Conservation (phyloP, 1,140 invertebrate species). For the Drosophila carrolli region DNA sequence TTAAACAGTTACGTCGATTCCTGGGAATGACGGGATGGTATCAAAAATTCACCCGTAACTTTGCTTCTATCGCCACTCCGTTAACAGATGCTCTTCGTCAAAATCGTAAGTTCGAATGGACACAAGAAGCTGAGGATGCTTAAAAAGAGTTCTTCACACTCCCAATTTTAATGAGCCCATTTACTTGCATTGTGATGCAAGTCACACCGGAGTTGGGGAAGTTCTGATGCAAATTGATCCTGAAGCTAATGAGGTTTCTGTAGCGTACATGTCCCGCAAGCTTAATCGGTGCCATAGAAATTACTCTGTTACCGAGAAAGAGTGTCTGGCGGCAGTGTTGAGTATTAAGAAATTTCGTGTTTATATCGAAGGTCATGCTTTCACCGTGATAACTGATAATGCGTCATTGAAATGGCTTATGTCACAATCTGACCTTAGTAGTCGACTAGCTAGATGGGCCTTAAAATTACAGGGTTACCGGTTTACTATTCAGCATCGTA, state of each 20-base stretch:
- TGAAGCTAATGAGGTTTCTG: slow-evolving; percentile 8
- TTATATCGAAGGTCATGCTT: slow-evolving; percentile 15
- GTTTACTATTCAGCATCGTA: no score
- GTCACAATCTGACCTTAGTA: no score
- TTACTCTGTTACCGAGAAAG: slow-evolving; percentile 21
- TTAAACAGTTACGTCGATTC: slow-evolving; percentile 17
- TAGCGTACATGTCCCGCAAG: slow-evolving; percentile 10
- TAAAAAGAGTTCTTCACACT: slow-evolving; percentile 2
- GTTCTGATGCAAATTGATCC: slow-evolving; percentile 2
- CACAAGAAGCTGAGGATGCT: no score
- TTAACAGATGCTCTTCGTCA: slow-evolving; percentile 2
- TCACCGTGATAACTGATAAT: slow-evolving; percentile 1
- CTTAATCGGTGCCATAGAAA: slow-evolving; percentile 12
- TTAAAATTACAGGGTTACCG: no score
- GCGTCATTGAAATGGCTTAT: no score
- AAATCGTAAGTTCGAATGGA: no score
- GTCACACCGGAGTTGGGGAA: slow-evolving; percentile 11
- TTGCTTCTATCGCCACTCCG: slow-evolving; percentile 9
- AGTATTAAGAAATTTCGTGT: slow-evolving; percentile 14
- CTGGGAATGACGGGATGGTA: slow-evolving; percentile 18
- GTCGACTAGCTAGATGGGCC: no score
- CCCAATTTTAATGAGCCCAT: background rate
- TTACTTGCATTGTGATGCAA: slow-evolving; percentile 23
- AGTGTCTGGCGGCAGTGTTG: background rate
- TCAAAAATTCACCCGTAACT: slow-evolving; percentile 17